Base-by-base conservation (phyloP, 2,797 vertebrate species). In the Arrhamphus sclerolepis region DNA sequence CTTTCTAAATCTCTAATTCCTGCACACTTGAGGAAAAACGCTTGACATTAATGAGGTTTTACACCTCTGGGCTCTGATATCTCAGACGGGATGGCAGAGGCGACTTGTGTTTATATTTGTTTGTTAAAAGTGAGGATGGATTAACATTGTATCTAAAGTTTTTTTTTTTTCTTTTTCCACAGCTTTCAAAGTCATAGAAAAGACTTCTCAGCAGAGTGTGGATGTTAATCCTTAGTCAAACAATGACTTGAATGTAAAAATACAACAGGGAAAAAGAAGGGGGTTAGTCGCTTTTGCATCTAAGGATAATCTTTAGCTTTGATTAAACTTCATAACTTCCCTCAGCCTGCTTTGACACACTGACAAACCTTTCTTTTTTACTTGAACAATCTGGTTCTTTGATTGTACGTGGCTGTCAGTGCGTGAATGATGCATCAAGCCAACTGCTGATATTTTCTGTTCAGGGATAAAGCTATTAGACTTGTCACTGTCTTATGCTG, bases 71-170 rank as follows among this genome's bases (percentile, higher is more conserved):
- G 31, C 31, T 13, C 13, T 34, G 31, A 34, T 10, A 13, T 55
- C 41, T 54, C 56, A 13, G 11, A 14, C 31, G 72, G 63, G 20
- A 51, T 7, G 22, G 24, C 40, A 21, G n/a, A 67, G 43, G 64
- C 70, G 78, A 56, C 40, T 57, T 56, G 55, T 65, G 53, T 67
- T 72, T 66, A 31, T 26, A 42, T 54, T 46, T 40, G 49, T 70
- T 74, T 28, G 18, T 9, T 34, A 7, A 64, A 64, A 38, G 40
- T 44, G 24, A 19, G 38, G 52, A 61, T 7, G 56, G 14, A 49
- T 68, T 57, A 70, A 55, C 31, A 21, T 42, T 55, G 34, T 0
- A 66, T 0, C 46, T 26, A 63, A 74, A 66, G 6, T 42, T 5
- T 46, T 67, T 72, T 66, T 71, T 34, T n/a, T n/a, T n/a, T n/a